These are phyloP conservation scores for Vanacampus margaritifer DNA, from an alignment of 2,113 vertebrate genomes.

Conservation along the genomic window DNA sequence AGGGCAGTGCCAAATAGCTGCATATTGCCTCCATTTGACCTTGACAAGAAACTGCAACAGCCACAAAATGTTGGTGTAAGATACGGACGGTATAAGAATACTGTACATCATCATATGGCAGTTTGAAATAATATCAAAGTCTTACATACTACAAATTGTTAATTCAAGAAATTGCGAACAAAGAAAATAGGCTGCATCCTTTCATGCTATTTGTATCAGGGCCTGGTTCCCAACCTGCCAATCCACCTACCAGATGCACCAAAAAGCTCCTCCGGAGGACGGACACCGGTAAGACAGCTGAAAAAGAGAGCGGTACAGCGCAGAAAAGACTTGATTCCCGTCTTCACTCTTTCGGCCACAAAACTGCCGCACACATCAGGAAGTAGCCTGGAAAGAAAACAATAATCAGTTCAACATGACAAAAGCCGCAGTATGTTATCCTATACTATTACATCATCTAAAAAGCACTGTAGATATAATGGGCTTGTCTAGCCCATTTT, in stretches of 20 bases:
- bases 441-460: neutral
- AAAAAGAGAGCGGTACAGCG: constrained; percentile 91
- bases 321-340: constrained; percentile 85
- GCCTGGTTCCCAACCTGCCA: neutral
- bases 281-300: constrained; percentile 89
- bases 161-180: too few species aligned
- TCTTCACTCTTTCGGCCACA: constrained; percentile 81
- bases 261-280: constrained; percentile 85
- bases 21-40: constrained; percentile 86
- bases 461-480: neutral
- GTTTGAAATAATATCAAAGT: too few species aligned
- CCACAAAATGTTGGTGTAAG: constrained; percentile 20
- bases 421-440: neutral
- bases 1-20: constrained; percentile 87
- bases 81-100: too few species aligned
- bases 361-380: constrained; percentile 76
- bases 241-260: constrained; percentile 53
- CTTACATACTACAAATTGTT: too few species aligned
- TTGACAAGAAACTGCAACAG: constrained; percentile 77
- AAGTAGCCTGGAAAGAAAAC: constrained; percentile 58
- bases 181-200: neutral
- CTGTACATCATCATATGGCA: neutral
- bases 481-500: too few species aligned
- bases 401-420: constrained; percentile 13
- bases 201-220: neutral